Base-by-base conservation (phyloP, 2,888 invertebrate species). In the Agriopis leucophaearia region DNA sequence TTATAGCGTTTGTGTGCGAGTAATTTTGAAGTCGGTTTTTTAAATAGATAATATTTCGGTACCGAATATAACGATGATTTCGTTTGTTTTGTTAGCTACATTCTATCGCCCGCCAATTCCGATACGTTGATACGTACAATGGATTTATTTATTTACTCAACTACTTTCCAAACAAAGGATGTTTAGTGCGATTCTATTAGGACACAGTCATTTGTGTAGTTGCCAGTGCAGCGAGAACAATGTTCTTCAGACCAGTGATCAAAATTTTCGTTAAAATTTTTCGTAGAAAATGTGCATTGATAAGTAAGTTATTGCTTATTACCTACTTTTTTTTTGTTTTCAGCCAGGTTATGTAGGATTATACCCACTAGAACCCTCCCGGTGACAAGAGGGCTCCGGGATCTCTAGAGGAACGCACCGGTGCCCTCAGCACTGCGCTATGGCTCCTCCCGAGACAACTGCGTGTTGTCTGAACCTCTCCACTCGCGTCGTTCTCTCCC, bases 151-250 rank as follows among this genome's bases (percentile, higher is more conserved):
- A 57, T 47, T 57, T 47, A 45, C 36, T n/a, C n/a, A 45, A 2
- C 36, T 15, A 45, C 16, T 42, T 64, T 13, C 38, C 57, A 57
- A 51, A 64, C 64, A 64, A 13, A 44, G 57, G 51, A 51, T 64
- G 48, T 62, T 63, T 63, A 35, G 9, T 27, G 16, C 10, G 40
- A 48, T 47, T 47, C 16, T 12, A 45, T 9, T 27, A 27, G 12
- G 48, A 5, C 48, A 10, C 18, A 1, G 50, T 35, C 51, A 51
- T 51, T 59, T 51, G 27, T 15, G 27, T 16, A 48, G 40, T 18
- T n/a, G 38, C 8, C 16, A 18, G 0, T 16, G 58, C 0, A 4
- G 15, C 40, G 48, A 0, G 12, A 59, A 38, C 47, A 27, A 59
- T 59, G 59, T 50, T 59, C 13, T 59, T 50, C 7, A 59, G 18